Base-by-base conservation (phyloP, 2,888 invertebrate genomes). In the Clepsis dumicolana region DNA sequence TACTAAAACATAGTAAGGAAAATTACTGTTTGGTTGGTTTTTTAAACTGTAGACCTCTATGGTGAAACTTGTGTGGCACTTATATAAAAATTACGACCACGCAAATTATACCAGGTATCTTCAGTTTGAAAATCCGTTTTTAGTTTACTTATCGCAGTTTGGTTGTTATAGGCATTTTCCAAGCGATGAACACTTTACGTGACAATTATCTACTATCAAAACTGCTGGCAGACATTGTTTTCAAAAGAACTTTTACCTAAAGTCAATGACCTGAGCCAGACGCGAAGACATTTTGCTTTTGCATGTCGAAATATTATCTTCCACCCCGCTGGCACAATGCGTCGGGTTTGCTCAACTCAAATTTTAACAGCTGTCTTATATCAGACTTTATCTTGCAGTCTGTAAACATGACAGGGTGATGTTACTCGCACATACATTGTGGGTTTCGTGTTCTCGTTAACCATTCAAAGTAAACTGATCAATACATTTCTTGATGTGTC, bases 261-360 rank as follows among this genome's bases (percentile, higher is more conserved):
- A 44, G 64, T 64, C 44, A 56, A 64, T 14, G 32, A 16, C 56
- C 64, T 44, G n/a, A 48, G 44, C 54, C 16, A 56, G 48, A 56
- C 64, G 4, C 27, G n/a, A 56, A 24, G 48, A 48, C 29, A 54
- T 21, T 48, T n/a, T 10, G 32, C 24, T 44, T 64, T 64, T 38
- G 56, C 24, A 64, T 56, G 44, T 48, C 10, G 10, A 48, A 21
- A 12, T 24, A 35, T 32, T 63, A 35, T 56, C 10, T 35, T 25
- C 44, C 14, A 12, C 10, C n/a, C 24, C 38, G 54, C 53, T 44
- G n/a, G 24, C 53, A 32, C 24, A 7, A 44, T 29, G 54, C 14
- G 29, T 48, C 56, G 32, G 44, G 29, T 56, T 56, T 24, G 25
- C 32, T 25, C 54, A 53, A 48, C 29, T 29, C 53, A 29, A 38